Evolutionary conservation across 2,888 invertebrate genomes (phyloP), one percentile per base, ranked within the genome.

Genomic region (Andrena chrysosceles): DNA sequence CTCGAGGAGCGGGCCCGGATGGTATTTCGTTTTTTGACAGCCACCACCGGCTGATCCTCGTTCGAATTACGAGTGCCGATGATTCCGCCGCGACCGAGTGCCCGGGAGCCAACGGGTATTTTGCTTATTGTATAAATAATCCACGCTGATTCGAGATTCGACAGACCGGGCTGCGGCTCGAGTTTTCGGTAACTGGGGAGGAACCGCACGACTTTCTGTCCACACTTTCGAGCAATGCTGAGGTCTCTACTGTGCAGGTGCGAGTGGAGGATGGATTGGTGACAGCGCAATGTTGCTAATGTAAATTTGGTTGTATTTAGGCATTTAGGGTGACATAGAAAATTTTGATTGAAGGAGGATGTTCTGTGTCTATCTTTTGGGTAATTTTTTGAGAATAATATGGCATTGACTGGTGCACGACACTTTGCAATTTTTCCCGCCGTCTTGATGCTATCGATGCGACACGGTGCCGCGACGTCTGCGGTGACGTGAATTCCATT

Each of bases 11-110:
- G 54, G 91, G 91, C 89, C 89, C 90, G 91, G 89, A 89, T 91
- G 91, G 91, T 90, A 91, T 91, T 91, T 91, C 90, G 87, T 90
- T 91, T 87, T 89, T 81, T 90, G 91, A 91, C 91, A 85, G 88
- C 85, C 88, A 84, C 81, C 82, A 86, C 74, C 77, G 85, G 83
- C 56, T 80, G 83, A 81, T 86, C 83, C 73, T 82, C 81, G 77
- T 81, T 84, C 88, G 82, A 85, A 81, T 88, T 82, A 87, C 85
- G 86, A 86, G 85, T 86, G 81, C 70, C 64, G 54, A 64, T 31
- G 60, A 52, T 52, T 66, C 42, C 75, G 49, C 54, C 31, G 68
- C 81, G 72, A 78, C 71, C 80, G 70, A 70, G 81, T 74, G 74
- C 77, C 77, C 83, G 63, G 73, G 70, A 86, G 80, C 73, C 73